Conservation (phyloP, 2,797 vertebrate genomes). For the Etheostoma nigrum region DNA sequence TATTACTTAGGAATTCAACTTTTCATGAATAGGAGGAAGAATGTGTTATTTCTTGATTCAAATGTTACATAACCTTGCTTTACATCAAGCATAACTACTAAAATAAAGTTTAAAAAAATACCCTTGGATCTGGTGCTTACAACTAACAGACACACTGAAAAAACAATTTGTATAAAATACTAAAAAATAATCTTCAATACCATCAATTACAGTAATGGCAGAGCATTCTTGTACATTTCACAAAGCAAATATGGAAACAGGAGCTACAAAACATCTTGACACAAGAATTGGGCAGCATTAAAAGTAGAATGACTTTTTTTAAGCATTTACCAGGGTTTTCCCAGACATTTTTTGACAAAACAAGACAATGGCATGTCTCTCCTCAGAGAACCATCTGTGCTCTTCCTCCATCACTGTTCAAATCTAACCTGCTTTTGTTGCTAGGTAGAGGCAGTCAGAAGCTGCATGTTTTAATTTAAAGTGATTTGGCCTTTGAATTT, state of each 20-base stretch:
- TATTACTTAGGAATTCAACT: background rate
- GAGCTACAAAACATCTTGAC: background rate
- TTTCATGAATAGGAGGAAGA: background rate
- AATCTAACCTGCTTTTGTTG: background rate
- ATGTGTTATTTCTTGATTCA: background rate
- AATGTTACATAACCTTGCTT: background rate
- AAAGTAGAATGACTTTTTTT: too few relatives aligned
- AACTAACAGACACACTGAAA: too few relatives aligned
- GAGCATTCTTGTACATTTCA: background rate
- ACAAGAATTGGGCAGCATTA: too few relatives aligned
- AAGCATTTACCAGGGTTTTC: too few relatives aligned
- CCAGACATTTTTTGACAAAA: too few relatives aligned
- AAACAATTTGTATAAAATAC: too few relatives aligned
- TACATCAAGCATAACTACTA: background rate
- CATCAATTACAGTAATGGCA: background rate
- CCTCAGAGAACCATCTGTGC: background rate
- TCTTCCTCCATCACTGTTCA: background rate
- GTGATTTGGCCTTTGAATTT: background rate
- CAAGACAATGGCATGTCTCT: background rate
- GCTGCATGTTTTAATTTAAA: background rate
- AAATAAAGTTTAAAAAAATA: background rate
- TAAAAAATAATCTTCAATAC: too few relatives aligned
- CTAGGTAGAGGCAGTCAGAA: background rate
- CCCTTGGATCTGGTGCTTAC: too few relatives aligned
- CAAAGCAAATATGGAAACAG: background rate